phyloP scores from a whole-genome alignment of 2,888 invertebrate species.

The Lycia hirtaria region DNA sequence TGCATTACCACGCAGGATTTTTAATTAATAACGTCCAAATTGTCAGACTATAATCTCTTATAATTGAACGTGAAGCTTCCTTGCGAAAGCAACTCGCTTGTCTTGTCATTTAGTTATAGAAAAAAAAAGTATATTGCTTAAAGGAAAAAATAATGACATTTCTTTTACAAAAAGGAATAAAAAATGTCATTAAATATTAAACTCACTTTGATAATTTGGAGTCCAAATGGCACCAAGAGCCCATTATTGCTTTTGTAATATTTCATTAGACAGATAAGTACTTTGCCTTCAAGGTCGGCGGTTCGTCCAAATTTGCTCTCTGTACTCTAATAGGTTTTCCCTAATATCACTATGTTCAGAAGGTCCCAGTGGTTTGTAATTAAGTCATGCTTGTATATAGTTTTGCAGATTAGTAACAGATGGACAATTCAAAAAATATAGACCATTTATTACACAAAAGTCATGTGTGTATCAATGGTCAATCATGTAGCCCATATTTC shows the following conservation, averaged over 20 bases:
- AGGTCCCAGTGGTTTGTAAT: constrained; percentile 17
- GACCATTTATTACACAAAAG: no score
- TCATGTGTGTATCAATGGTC: no score
- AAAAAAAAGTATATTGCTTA: no score
- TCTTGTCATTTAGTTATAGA: no score
- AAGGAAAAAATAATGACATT: neutral
- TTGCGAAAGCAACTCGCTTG: no score
- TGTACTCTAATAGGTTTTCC: constrained; percentile 1
- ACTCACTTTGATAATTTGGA: neutral
- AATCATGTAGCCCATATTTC: no score
- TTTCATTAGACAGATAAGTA: neutral
- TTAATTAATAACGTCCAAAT: no score
- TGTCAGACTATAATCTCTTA: no score
- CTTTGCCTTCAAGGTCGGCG: neutral
- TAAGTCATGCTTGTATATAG: constrained; percentile 9
- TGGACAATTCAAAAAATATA: no score
- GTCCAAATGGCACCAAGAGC: neutral
- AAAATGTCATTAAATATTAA: neutral
- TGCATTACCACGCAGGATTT: no score
- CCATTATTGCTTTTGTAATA: neutral
- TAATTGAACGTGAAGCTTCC: no score
- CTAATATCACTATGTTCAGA: neutral
- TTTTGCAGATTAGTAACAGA: neutral
- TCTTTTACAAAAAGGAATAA: neutral
- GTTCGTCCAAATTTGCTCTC: constrained; percentile 6